A percentile compares a stretch with the other conserved stretches of the same genome.
Evolutionary conservation across 2,888 invertebrate species (phyloP).

Genomic region (Anagyrus pseudococci): DNA sequence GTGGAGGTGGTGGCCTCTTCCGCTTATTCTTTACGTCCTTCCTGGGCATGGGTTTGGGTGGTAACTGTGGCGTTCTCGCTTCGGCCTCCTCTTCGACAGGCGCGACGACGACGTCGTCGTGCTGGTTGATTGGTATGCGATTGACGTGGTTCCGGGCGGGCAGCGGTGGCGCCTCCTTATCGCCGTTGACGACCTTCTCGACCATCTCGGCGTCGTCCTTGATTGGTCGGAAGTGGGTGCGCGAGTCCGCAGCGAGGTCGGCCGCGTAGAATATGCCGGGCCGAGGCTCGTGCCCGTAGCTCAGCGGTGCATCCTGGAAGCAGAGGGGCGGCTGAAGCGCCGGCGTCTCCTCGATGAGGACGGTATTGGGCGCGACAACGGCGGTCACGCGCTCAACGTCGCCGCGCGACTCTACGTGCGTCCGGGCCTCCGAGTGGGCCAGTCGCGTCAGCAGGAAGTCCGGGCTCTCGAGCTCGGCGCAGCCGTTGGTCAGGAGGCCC

Average conservation of each 20-base stretch:
- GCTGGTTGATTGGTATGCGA: slow-evolving; percentile 50
- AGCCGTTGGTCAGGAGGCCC: neutral
- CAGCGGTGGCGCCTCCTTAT: slow-evolving; percentile 42
- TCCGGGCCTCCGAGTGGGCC: slow-evolving; percentile 58
- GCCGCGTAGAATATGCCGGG: slow-evolving; percentile 52
- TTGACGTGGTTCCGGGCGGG: slow-evolving; percentile 53
- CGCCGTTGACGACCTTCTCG: slow-evolving; percentile 50
- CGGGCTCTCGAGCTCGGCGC: slow-evolving; percentile 40
- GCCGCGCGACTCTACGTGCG: slow-evolving; percentile 55
- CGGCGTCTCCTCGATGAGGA: slow-evolving; percentile 55
- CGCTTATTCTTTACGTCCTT: slow-evolving; percentile 55
- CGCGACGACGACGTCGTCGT: slow-evolving; percentile 10
- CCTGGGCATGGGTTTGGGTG: slow-evolving; percentile 60
- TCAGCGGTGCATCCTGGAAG: slow-evolving; percentile 67
- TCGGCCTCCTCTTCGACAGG: neutral
- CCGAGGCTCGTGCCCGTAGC: slow-evolving; percentile 62
- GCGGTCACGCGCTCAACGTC: slow-evolving; percentile 57
- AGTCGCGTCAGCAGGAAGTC: slow-evolving; percentile 54
- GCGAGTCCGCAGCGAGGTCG: slow-evolving; percentile 54
- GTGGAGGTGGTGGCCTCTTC: slow-evolving; percentile 61
- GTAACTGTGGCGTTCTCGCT: slow-evolving; percentile 41
- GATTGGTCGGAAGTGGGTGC: slow-evolving; percentile 55
- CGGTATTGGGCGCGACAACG: slow-evolving; percentile 58
- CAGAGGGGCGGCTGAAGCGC: slow-evolving; percentile 61
- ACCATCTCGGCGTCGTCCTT: slow-evolving; percentile 56